Conservation (phyloP, 2,797 vertebrate species). For the Triplophysa yarkandensis region DNA sequence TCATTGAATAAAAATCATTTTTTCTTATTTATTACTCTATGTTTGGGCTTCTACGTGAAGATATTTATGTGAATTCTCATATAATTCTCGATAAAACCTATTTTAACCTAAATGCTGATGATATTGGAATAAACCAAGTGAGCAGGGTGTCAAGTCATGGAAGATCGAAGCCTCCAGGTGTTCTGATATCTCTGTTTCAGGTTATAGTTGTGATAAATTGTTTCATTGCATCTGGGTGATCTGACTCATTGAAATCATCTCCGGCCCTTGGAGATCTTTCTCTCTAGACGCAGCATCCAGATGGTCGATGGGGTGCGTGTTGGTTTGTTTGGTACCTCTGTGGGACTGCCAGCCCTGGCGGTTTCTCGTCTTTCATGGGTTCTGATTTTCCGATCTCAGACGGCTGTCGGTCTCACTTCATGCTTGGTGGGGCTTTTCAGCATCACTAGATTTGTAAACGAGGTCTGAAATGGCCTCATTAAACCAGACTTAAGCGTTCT, state of each 20-base stretch:
- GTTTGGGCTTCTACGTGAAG: no score
- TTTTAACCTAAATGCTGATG: no score
- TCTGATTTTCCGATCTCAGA: slow-evolving; percentile 59
- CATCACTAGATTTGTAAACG: slow-evolving; percentile 53
- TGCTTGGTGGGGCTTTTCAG: slow-evolving; percentile 42
- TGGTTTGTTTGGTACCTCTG: slow-evolving; percentile 40
- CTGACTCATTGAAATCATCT: slow-evolving; percentile 23
- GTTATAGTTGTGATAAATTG: slow-evolving; percentile 27
- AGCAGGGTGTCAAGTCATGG: no score
- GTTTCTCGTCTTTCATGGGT: slow-evolving; percentile 52
- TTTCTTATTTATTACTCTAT: no score
- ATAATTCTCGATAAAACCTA: no score
- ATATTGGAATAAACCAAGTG: no score
- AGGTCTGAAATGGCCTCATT: slow-evolving; percentile 37
- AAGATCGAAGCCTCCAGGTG: slow-evolving; percentile 3
- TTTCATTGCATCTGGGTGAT: slow-evolving; percentile 19
- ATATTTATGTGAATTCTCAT: no score
- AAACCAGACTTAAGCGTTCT: background rate
- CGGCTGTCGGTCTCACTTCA: slow-evolving; percentile 45
- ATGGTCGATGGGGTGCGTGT: slow-evolving; percentile 72
- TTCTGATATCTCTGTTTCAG: slow-evolving; percentile 15
- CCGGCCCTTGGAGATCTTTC: slow-evolving; percentile 62
- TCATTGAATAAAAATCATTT: background rate
- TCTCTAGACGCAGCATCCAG: slow-evolving; percentile 74
- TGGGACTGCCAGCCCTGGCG: slow-evolving; percentile 23